Base-by-base conservation (phyloP, 2,113 vertebrate genomes). In the Oreochromis niloticus region DNA sequence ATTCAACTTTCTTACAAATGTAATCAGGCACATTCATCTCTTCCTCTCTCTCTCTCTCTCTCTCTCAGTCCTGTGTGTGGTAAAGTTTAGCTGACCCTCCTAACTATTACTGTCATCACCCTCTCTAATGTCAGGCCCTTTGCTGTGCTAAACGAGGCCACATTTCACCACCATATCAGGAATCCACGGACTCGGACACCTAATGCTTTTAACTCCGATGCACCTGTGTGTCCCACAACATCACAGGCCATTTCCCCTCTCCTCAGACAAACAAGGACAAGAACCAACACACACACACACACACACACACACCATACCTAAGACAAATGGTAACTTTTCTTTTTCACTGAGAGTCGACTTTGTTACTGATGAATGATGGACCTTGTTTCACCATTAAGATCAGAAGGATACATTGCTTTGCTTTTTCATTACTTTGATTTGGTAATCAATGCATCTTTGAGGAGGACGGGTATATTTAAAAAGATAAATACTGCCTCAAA, bases 91-190 rank as follows among this genome's bases (percentile, higher is more conserved):
- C 85, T 79, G 80, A 89, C 82, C 90, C 89, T 89, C 86, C 87
- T 71, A 88, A 84, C 94, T 91, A 92, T 75, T 81, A 95, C 97
- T 97, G 96, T 97, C 97, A 97, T 96, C 97, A 68, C 96, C 95
- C 94, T 94, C 94, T 97, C 93, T 97, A 93, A 96, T 95, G 94
- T 93, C 92, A 90, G 81, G 83, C 88, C 87, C 88, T 93, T 90
- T 68, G 88, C 89, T 68, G 88, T 56, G 92, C 93, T 89, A 95
- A 96, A 96, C 92, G 84, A 93, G 86, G 81, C 85, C 87, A 19
- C 90, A 92, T 97, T 94, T 97, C 96, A 96, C 87, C 94, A 92
- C 89, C 73, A 12, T 17, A 83, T 83, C 89, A 86, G 73, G 82
- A 80, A 84, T 46, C 81, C 86, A 75, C 24, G 3, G 82, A 73